A percentile compares a stretch with the other conserved stretches of the same genome.
Conservation (phyloP, 1,140 invertebrate genomes). For the Tribolium castaneum region DNA sequence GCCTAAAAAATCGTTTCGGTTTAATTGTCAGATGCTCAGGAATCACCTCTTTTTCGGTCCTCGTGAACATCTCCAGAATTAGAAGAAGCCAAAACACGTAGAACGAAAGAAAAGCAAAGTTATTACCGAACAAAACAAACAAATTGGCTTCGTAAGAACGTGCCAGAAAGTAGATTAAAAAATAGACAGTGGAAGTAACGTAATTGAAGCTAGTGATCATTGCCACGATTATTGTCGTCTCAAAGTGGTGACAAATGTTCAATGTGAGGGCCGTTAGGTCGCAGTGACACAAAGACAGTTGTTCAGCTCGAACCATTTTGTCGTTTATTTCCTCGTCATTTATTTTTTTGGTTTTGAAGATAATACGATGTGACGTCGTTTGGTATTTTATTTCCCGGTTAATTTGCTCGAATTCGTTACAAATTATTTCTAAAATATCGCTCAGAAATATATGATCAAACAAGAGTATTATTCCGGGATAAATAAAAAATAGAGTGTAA, state of each 20-base stretch:
- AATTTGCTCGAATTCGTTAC: background rate
- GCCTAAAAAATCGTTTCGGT: background rate
- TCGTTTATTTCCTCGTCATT: background rate
- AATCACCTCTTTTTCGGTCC: background rate
- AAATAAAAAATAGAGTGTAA: background rate
- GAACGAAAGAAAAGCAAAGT: background rate
- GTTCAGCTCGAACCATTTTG: background rate
- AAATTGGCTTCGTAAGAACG: background rate
- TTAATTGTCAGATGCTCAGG: background rate
- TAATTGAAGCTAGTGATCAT: background rate
- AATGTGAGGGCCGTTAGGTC: background rate
- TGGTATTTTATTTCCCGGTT: background rate
- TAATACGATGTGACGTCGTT: background rate
- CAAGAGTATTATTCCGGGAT: background rate
- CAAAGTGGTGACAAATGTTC: background rate
- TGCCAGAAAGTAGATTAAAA: background rate
- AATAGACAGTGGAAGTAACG: background rate
- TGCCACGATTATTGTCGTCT: background rate
- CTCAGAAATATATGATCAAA: background rate
- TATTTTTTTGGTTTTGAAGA: background rate
- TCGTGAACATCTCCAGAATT: background rate
- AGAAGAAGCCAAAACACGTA: background rate
- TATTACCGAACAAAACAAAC: background rate
- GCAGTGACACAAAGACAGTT: background rate
- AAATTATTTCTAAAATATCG: background rate